Evolutionary conservation across 1,140 invertebrate species (phyloP).

Genomic region (Dendroctonus valens): DNA sequence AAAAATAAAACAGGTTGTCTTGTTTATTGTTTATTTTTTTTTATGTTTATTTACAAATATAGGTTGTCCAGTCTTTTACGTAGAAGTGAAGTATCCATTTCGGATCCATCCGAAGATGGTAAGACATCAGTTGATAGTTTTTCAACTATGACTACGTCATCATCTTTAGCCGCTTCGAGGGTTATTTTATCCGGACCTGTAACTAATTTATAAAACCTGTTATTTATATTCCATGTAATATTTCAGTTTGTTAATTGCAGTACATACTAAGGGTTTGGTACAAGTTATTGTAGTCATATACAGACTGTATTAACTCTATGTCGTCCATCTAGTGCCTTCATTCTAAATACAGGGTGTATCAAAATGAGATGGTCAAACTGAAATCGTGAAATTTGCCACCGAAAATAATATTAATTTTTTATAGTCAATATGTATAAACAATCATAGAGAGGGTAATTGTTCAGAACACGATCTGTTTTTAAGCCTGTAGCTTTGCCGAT

Average conservation of each 20-base stretch:
- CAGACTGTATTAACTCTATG: neutral
- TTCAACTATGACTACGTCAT: constrained; percentile 41
- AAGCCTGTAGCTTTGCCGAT: no score
- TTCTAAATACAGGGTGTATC: neutral
- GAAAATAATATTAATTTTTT: no score
- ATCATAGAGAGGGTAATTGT: no score
- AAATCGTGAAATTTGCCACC: neutral
- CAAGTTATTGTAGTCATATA: neutral
- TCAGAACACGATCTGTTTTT: no score
- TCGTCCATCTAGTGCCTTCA: neutral
- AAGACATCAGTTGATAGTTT: constrained; percentile 44
- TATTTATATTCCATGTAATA: neutral
- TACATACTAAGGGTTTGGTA: neutral
- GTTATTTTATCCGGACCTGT: constrained; percentile 49
- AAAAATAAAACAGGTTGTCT: no score
- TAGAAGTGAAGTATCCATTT: constrained; percentile 39
- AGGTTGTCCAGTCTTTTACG: constrained; percentile 38
- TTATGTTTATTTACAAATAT: constrained; percentile 3
- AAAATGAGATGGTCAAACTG: neutral
- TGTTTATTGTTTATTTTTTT: no score
- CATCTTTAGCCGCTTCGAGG: constrained; percentile 38
- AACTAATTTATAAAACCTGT: constrained; percentile 45
- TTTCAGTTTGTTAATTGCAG: no score
- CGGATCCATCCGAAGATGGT: constrained; percentile 43
- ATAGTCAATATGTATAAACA: no score